Evolutionary conservation across 2,797 vertebrate genomes (phyloP).

Genomic region (Acipenser oxyrinchus): DNA sequence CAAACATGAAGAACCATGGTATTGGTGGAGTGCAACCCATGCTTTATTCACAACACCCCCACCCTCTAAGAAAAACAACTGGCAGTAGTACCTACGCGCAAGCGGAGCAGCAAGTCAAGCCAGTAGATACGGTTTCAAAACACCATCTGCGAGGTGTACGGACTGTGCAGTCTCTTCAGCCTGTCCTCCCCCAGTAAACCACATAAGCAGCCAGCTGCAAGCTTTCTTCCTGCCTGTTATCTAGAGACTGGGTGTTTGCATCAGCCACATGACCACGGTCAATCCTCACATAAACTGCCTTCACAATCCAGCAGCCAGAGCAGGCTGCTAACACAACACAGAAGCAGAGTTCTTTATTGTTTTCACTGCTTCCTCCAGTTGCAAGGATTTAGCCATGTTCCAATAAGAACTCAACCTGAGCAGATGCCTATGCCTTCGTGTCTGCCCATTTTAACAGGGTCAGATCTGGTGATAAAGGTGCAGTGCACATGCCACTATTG

Average conservation of each 20-base stretch:
- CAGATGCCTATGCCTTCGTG: neutral
- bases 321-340: slow-evolving; percentile 27
- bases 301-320: slow-evolving; percentile 26
- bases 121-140: slow-evolving; percentile 77
- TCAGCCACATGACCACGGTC: slow-evolving; percentile 36
- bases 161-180: slow-evolving; percentile 49
- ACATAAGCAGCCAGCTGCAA: slow-evolving; percentile 70
- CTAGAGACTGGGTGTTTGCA: slow-evolving; percentile 32
- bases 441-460: neutral
- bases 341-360: neutral
- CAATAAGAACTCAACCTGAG: neutral
- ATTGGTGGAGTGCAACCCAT: slow-evolving; percentile 26
- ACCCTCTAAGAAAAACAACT: slow-evolving; percentile 5
- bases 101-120: slow-evolving; percentile 56
- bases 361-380: neutral
- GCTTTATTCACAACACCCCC: slow-evolving; percentile 13
- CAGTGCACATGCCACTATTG: neutral
- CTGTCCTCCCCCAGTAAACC: slow-evolving; percentile 47
- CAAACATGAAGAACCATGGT: too few relatives aligned
- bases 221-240: slow-evolving; percentile 44
- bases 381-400: neutral
- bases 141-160: slow-evolving; percentile 70
- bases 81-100: slow-evolving; percentile 61
- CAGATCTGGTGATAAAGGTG: neutral
- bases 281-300: slow-evolving; percentile 27